Conservation (phyloP, 2,113 vertebrate species). For the Mola mola region DNA sequence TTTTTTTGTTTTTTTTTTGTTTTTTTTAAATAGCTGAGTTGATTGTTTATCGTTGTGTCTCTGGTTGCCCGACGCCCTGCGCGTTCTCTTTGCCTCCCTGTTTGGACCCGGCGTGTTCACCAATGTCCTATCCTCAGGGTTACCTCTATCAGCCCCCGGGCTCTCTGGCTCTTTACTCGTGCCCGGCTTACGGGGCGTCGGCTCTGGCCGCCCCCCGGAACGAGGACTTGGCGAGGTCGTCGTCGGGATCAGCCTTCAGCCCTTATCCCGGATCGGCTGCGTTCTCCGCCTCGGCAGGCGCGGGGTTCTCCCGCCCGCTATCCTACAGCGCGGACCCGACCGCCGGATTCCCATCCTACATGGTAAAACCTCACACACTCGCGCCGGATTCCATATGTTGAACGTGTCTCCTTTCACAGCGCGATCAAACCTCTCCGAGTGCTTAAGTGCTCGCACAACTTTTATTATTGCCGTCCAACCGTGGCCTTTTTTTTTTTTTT, state of each 20-base stretch:
- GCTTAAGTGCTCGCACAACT: constrained; percentile 27
- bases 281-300: constrained; percentile 90
- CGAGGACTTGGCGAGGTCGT: constrained; percentile 94
- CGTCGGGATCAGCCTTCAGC: constrained; percentile 96
- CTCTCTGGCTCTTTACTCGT: constrained; percentile 97
- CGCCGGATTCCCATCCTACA: constrained; percentile 95
- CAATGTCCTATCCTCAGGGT: constrained; percentile 99
- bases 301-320: constrained; percentile 92
- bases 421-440: too few species aligned
- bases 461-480: constrained; percentile 9
- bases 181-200: constrained; percentile 93
- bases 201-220: constrained; percentile 93
- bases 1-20: constrained; percentile 45
- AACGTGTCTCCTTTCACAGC: too few species aligned
- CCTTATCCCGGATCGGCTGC: constrained; percentile 97
- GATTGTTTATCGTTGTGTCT: constrained; percentile 70
- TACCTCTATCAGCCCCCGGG: constrained; percentile 99
- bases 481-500: constrained; percentile 17
- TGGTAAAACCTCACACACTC: constrained; percentile 84
- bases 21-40: constrained; percentile 72
- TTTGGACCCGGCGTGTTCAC: constrained; percentile 77
- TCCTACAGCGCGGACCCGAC: constrained; percentile 91
- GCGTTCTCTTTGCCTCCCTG: constrained; percentile 51
- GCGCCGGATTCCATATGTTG: neutral
- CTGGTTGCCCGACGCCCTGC: constrained; percentile 48